Conservation (phyloP, 1,140 invertebrate species). For the Odontomachus brunneus region DNA sequence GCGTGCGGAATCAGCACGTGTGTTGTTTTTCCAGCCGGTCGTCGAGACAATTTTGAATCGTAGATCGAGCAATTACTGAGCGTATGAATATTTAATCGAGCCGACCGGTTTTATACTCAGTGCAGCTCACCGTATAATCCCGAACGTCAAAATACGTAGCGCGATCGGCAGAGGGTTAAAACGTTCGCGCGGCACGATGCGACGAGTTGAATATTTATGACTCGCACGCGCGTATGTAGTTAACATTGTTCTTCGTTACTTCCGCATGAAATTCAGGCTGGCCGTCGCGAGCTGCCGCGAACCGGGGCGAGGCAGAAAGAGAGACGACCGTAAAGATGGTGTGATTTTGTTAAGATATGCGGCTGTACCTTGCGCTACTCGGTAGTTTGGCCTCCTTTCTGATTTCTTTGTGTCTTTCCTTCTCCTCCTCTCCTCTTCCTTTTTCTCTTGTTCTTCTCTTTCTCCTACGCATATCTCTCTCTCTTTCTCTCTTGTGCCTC, state of each 20-base stretch:
- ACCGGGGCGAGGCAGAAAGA: too few relatives aligned
- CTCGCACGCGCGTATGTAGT: slow-evolving; percentile 13
- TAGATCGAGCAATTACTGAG: slow-evolving; percentile 41
- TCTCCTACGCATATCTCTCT: too few relatives aligned
- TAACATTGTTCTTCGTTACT: slow-evolving; percentile 44
- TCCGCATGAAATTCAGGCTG: slow-evolving; percentile 1
- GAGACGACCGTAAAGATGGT: not conserved
- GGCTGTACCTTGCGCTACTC: not conserved
- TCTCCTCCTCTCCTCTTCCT: too few relatives aligned
- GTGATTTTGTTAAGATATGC: slow-evolving; percentile 7
- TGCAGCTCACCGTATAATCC: slow-evolving; percentile 48
- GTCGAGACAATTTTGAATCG: slow-evolving; percentile 44
- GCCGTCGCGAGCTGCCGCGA: not conserved
- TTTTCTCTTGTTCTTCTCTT: too few relatives aligned
- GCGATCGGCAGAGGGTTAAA: slow-evolving; percentile 55
- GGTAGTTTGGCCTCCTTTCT: not conserved
- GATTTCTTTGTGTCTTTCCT: too few relatives aligned
- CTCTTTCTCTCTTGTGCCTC: too few relatives aligned
- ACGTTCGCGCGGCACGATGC: slow-evolving; percentile 19
- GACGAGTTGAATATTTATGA: slow-evolving; percentile 55
- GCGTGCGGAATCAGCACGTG: too few relatives aligned
- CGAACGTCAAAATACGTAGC: slow-evolving; percentile 31
- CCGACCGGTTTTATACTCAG: slow-evolving; percentile 38
- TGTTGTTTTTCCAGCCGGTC: too few relatives aligned
- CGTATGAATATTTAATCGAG: slow-evolving; percentile 56